Conservation (phyloP, 1,140 invertebrate genomes). For the Brachystomella parvula region DNA sequence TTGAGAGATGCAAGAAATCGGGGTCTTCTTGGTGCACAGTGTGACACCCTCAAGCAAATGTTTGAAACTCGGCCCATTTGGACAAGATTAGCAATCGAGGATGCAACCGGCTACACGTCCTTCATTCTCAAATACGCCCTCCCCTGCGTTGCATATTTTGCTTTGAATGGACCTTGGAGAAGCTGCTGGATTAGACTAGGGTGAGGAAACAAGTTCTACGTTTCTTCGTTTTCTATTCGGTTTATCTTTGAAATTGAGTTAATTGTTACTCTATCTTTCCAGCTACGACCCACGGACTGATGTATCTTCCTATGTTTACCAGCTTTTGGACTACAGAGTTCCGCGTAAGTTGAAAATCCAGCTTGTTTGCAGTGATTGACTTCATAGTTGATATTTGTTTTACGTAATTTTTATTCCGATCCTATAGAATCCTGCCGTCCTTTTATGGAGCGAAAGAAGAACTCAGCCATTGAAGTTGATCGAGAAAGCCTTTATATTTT, state of each 20-base stretch:
- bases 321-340: slow-evolving; percentile 76
- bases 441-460: not conserved
- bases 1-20: slow-evolving; percentile 48
- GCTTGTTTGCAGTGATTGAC: not conserved
- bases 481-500: slow-evolving; percentile 50
- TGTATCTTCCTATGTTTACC: slow-evolving; percentile 66
- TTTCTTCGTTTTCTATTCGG: no score
- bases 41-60: slow-evolving; percentile 49
- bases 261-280: no score
- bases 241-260: no score
- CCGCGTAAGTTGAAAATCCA: slow-evolving; percentile 53
- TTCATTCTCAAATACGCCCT: slow-evolving; percentile 67
- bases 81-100: slow-evolving; percentile 65
- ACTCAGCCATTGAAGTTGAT: not conserved
- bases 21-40: slow-evolving; percentile 45
- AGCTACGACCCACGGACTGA: slow-evolving; percentile 79
- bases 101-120: slow-evolving; percentile 53
- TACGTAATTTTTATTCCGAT: slow-evolving; percentile 19
- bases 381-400: slow-evolving; percentile 10
- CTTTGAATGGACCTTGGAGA: slow-evolving; percentile 77
- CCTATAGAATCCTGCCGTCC: not conserved
- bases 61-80: slow-evolving; percentile 76
- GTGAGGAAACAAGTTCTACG: no score
- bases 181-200: slow-evolving; percentile 72
- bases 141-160: slow-evolving; percentile 74